Evolutionary conservation across 2,113 vertebrate species (phyloP).

Genomic region (Riparia riparia): DNA sequence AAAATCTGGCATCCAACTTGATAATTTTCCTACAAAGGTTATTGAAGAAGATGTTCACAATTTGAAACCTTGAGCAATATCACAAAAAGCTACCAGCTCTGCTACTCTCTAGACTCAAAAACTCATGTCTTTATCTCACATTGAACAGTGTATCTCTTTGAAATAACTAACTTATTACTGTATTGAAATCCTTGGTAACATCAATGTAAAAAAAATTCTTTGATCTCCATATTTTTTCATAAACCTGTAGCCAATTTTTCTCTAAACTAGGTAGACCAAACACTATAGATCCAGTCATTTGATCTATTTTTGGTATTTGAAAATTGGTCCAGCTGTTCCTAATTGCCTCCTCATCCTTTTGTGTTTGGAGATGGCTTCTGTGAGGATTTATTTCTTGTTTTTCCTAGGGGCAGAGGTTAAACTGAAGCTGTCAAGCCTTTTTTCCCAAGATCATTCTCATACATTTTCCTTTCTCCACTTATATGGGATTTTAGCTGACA

Average conservation of each 20-base stretch:
- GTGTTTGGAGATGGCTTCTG: neutral
- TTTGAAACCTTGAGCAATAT: neutral
- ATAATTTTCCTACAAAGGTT: neutral
- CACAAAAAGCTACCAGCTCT: neutral
- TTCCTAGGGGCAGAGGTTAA: neutral
- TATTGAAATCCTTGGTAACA: neutral
- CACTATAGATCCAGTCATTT: neutral
- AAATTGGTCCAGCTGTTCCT: neutral
- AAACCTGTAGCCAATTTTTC: neutral
- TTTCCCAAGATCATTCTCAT: neutral
- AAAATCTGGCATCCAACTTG: neutral
- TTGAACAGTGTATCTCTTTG: neutral
- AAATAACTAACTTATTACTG: neutral
- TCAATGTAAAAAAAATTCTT: neutral
- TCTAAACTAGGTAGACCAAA: neutral
- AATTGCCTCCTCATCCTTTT: neutral
- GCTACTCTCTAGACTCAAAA: neutral
- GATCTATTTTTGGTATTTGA: neutral
- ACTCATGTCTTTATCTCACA: neutral
- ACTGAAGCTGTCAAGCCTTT: rapidly evolving
- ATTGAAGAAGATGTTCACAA: neutral
- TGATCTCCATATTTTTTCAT: neutral
- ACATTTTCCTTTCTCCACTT: neutral
- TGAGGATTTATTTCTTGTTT: neutral
- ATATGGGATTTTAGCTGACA: neutral